phyloP scores from a whole-genome alignment of 53 echinoderm and acorn worm genomes.

The Apostichopus leukothele region DNA sequence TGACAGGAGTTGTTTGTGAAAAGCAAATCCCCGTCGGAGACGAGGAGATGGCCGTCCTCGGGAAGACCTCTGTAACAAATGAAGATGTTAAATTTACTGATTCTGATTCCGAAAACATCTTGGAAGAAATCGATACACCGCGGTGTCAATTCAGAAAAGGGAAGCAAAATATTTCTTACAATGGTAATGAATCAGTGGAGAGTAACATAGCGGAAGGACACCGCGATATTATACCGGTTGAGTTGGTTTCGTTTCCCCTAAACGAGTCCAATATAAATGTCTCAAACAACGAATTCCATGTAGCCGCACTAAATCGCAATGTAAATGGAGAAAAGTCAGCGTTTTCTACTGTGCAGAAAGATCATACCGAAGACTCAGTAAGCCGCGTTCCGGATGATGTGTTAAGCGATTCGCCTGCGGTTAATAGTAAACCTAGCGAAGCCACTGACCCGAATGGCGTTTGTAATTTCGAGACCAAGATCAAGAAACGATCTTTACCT shows the following conservation, averaged over 20 bases:
- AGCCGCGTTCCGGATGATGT: neutral
- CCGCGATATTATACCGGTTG: neutral
- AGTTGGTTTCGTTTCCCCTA: neutral
- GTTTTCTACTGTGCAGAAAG: neutral
- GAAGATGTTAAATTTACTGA: conserved; percentile 30
- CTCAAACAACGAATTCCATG: neutral
- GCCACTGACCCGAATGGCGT: neutral
- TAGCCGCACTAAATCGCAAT: neutral
- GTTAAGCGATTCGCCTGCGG: neutral
- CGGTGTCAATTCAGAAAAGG: neutral
- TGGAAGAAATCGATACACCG: conserved; percentile 34
- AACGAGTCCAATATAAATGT: neutral
- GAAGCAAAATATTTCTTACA: neutral
- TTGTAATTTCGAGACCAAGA: neutral
- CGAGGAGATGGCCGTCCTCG: neutral
- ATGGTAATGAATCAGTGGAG: neutral
- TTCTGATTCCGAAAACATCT: conserved; percentile 21
- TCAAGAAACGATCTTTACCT: neutral
- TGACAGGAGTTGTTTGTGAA: neutral
- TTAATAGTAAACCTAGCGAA: neutral
- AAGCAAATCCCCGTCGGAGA: neutral
- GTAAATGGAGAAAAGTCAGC: neutral
- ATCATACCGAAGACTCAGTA: neutral
- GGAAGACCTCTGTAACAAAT: neutral
- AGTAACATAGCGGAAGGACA: neutral